Conservation (phyloP, 2,888 invertebrate genomes). For the Macropis europaea region DNA sequence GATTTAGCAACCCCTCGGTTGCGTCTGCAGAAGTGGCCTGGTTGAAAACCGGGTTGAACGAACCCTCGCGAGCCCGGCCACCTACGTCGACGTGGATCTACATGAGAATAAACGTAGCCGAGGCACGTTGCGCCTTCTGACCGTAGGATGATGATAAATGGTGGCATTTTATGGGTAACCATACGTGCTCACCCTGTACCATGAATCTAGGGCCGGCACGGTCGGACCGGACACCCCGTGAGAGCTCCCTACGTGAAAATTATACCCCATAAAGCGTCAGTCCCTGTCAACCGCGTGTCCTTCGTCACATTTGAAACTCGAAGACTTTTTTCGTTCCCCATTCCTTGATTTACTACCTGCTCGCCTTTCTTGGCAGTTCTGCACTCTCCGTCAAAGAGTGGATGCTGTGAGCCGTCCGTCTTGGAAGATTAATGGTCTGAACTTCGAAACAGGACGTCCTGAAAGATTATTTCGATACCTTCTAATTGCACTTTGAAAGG, state of each 20-base stretch:
- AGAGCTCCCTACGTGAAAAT: constrained; percentile 47
- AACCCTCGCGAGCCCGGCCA: constrained; percentile 45
- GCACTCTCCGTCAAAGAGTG: too few species aligned
- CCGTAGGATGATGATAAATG: constrained; percentile 57
- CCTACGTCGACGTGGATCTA: constrained; percentile 55
- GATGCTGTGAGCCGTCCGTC: too few species aligned
- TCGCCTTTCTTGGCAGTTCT: too few species aligned
- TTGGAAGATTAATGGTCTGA: too few species aligned
- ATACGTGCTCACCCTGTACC: constrained; percentile 29
- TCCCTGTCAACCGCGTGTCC: constrained; percentile 16
- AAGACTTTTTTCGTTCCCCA: too few species aligned
- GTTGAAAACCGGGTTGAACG: constrained; percentile 57
- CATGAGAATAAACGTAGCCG: constrained; percentile 44
- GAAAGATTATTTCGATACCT: too few species aligned
- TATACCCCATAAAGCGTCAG: constrained; percentile 48
- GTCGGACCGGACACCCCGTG: constrained; percentile 8
- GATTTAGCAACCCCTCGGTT: constrained; percentile 46
- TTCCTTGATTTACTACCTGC: too few species aligned
- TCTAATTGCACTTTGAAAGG: too few species aligned
- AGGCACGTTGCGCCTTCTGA: constrained; percentile 17
- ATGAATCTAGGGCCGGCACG: constrained; percentile 7
- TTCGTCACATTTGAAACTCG: not conserved
- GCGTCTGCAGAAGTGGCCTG: constrained; percentile 45
- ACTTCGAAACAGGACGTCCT: too few species aligned
- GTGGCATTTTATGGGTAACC: constrained; percentile 51